A percentile compares a stretch with the other conserved stretches of the same genome.
phyloP scores from a whole-genome alignment of 1,140 invertebrate genomes.

The Chelonus insularis region DNA sequence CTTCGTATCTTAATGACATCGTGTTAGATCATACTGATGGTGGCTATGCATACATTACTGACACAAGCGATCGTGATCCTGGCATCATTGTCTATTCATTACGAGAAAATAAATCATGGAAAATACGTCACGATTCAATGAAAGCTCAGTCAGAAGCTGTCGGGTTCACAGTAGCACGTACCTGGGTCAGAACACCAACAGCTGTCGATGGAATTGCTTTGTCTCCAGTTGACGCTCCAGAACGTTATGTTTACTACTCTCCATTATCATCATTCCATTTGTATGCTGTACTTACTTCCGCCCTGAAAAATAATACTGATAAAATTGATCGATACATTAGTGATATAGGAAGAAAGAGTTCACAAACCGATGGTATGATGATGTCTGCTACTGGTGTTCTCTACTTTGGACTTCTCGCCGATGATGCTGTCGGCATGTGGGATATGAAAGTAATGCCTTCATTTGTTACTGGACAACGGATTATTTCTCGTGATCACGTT shows the following conservation, averaged over 20 bases:
- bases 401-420: conserved; percentile 68
- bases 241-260: conserved; percentile 66
- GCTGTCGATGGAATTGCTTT: conserved; percentile 71
- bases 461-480: conserved; percentile 58
- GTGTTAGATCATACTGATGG: conserved; percentile 70
- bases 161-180: conserved; percentile 64
- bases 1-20: conserved; percentile 68
- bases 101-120: conserved; percentile 67
- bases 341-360: conserved; percentile 65
- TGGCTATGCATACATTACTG: conserved; percentile 71
- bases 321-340: conserved; percentile 54
- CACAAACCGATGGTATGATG: conserved; percentile 71
- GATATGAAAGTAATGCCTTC: conserved; percentile 58
- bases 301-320: conserved; percentile 60
- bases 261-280: conserved; percentile 67
- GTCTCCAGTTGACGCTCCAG: conserved; percentile 58
- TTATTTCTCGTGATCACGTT: conserved; percentile 66
- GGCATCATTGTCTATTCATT: conserved; percentile 72
- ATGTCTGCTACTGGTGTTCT: conserved; percentile 69
- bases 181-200: conserved; percentile 58
- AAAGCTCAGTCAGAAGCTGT: conserved; percentile 61
- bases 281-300: conserved; percentile 64
- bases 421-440: conserved; percentile 70
- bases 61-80: conserved; percentile 66
- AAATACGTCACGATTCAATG: conserved; percentile 69